Conservation (phyloP, 2,888 invertebrate genomes). For the Rhagophthalmus giganteus region DNA sequence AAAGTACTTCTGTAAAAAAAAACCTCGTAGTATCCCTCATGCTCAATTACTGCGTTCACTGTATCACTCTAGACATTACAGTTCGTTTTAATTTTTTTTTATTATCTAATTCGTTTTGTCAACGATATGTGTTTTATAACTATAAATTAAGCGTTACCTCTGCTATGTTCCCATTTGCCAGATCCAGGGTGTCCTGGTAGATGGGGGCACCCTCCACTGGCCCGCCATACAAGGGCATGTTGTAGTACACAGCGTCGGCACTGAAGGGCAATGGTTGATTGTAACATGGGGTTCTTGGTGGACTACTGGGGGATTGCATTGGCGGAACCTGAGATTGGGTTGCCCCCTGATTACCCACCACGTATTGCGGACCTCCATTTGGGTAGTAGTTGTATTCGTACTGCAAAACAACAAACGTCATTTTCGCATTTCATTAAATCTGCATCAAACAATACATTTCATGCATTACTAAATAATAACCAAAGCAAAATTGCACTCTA, state of each 20-base stretch:
- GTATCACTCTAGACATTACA: too few relatives aligned
- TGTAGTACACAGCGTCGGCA: slow-evolving; percentile 44
- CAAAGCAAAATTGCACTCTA: slow-evolving; percentile 2
- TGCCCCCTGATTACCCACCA: slow-evolving; percentile 43
- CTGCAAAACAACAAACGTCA: slow-evolving; percentile 36
- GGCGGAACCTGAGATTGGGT: slow-evolving; percentile 36
- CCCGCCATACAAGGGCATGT: slow-evolving; percentile 46
- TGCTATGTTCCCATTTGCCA: slow-evolving; percentile 42
- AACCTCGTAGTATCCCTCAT: too few relatives aligned
- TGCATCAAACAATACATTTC: neutral
- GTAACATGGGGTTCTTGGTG: slow-evolving; percentile 43
- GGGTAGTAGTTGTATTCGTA: slow-evolving; percentile 51
- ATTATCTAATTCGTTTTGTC: neutral
- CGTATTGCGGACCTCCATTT: slow-evolving; percentile 46
- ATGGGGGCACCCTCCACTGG: slow-evolving; percentile 42
- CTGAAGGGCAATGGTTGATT: slow-evolving; percentile 35
- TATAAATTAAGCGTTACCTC: too few relatives aligned
- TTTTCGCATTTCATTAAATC: neutral
- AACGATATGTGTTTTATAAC: too few relatives aligned
- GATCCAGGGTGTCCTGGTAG: slow-evolving; percentile 45
- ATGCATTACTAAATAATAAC: slow-evolving; percentile 6
- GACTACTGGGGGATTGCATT: slow-evolving; percentile 42
- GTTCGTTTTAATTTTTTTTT: too few relatives aligned
- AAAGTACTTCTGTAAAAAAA: too few relatives aligned
- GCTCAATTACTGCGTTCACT: too few relatives aligned